These are phyloP conservation scores for Galerucella nymphaeae DNA, from an alignment of 2,888 invertebrate genomes.

Conservation along the genomic window DNA sequence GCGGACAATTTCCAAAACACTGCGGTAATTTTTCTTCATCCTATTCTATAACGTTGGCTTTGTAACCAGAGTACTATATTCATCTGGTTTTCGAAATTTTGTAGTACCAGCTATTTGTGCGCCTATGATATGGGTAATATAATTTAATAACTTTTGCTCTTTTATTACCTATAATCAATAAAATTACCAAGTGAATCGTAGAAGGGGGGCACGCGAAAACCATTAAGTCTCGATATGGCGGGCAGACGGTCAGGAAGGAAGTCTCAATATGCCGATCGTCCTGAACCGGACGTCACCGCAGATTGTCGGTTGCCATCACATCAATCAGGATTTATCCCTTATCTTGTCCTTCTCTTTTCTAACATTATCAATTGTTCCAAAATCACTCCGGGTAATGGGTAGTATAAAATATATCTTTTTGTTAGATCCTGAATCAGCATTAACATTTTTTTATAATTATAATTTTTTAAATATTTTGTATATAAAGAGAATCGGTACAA, in stretches of 20 bases:
- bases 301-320: conserved; percentile 63
- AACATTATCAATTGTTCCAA: conserved; percentile 27
- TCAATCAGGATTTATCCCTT: conserved; percentile 59
- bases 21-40: no score
- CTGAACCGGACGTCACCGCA: conserved; percentile 60
- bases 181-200: conserved; percentile 55
- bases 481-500: no score
- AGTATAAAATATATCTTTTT: neutral
- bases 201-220: conserved; percentile 49
- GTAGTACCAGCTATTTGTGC: neutral
- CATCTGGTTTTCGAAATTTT: no score
- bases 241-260: conserved; percentile 62
- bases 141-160: conserved; percentile 41
- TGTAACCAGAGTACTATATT: no score
- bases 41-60: no score
- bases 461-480: neutral
- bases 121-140: conserved; percentile 31
- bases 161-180: conserved; percentile 51
- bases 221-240: conserved; percentile 57
- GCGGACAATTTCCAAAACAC: no score
- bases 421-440: conserved; percentile 1
- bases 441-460: neutral
- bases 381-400: conserved; percentile 1
- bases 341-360: conserved; percentile 20
- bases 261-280: conserved; percentile 64